A percentile compares a stretch with the other conserved stretches of the same genome.
These are phyloP conservation scores for Phycodurus eques DNA, from an alignment of 2,113 vertebrate genomes.

Conservation along the genomic window DNA sequence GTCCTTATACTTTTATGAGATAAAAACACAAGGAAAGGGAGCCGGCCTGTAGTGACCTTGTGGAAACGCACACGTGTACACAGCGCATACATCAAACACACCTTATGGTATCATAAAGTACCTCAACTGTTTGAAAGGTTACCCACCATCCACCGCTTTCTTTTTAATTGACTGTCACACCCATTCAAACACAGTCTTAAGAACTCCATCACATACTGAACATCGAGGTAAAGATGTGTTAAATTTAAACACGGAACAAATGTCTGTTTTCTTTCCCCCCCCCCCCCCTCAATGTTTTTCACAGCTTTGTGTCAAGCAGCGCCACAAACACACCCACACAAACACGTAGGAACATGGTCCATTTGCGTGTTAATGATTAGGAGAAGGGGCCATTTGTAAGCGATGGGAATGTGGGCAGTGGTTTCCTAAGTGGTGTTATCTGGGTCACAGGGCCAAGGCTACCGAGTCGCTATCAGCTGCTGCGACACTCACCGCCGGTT, in stretches of 20 bases:
- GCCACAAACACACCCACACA: conserved; percentile 12
- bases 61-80: conserved; percentile 14
- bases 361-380: conserved; percentile 71
- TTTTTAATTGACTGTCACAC: conserved; percentile 33
- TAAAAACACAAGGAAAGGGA: conserved; percentile 38
- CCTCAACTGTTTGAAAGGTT: conserved; percentile 17
- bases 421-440: conserved; percentile 60
- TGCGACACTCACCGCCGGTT: conserved; percentile 14
- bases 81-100: conserved; percentile 40
- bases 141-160: conserved; percentile 16
- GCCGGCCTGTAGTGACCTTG: conserved; percentile 7
- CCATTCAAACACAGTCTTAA: conserved; percentile 37
- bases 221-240: conserved; percentile 19
- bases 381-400: conserved; percentile 49
- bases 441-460: conserved; percentile 62
- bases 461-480: conserved; percentile 18
- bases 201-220: conserved; percentile 13
- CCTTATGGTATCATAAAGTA: conserved; percentile 37
- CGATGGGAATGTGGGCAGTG: conserved; percentile 59
- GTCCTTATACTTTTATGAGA: conserved; percentile 41
- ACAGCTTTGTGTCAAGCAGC: conserved; percentile 30
- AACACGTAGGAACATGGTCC: conserved; percentile 33
- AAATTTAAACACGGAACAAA: conserved; percentile 49
- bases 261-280: neutral
- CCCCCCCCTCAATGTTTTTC: conserved; percentile 21